Evolutionary conservation across 1,140 invertebrate species (phyloP), one percentile per base, ranked within the genome.

Genomic region (Drosophila guanche): DNA sequence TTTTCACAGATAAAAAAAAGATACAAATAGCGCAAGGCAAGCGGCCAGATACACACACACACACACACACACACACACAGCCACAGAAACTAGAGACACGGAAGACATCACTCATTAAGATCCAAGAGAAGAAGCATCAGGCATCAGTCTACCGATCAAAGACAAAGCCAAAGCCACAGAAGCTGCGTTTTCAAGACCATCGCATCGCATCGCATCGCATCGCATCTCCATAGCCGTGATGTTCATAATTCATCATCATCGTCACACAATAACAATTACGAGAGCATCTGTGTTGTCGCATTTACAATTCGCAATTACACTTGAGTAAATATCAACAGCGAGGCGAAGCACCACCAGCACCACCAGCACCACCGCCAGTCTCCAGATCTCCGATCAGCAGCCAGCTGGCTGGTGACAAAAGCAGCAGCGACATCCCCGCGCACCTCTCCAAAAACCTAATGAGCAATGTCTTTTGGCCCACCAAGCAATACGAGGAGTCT

Each of bases 301-400:
- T 85, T 85, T 85, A 88, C 81, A 85, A 85, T 85, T 85, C 79
- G 81, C 81, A 85, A 85, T 85, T 85, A 86, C 81, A 85, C 81
- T 81, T 86, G 83, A 81, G 83, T 77, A 86, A 88, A 85, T 88
- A 88, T 86, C 81, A 86, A 86, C 83, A 86, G 58, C 60, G 29
- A 33, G 10, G 29, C 29, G 29, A 33, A 74, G 48, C 70, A 65
- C 42, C 16, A 41, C 67, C 60, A n/a, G n/a, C n/a, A n/a, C n/a
- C n/a, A n/a, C n/a, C n/a, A 74, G 48, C 70, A 65, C 42, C 16
- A 41, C 67, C 60, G 54, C 66, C 67, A 70, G 55, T 53, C 41
- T 50, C 53, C 68, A 72, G 67, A 45, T 45, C 48, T 47, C 37
- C 42, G 29, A 29, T 25, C 25, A 33, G 29, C 42, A 50, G 25